Evolutionary conservation across 1,140 invertebrate species (phyloP).

Genomic region (Pseudomyrmex cubaensis): DNA sequence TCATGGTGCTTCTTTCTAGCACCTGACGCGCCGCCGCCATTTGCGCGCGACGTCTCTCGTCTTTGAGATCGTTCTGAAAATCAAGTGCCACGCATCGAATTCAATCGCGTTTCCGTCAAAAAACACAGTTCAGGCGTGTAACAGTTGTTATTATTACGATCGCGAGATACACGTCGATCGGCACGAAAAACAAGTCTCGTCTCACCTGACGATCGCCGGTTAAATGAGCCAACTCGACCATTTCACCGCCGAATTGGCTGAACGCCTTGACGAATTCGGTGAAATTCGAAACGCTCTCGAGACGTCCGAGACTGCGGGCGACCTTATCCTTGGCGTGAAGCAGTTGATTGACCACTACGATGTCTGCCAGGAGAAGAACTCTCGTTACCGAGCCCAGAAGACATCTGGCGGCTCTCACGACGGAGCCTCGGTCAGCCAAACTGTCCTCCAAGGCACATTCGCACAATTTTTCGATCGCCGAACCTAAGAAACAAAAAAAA

Average conservation of each 20-base stretch:
- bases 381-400: constrained; percentile 97
- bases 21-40: constrained; percentile 97
- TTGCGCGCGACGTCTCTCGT: constrained; percentile 97
- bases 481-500: constrained; percentile 86
- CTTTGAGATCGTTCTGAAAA: constrained; percentile 94
- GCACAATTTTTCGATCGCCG: constrained; percentile 95
- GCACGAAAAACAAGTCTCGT: background rate
- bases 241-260: constrained; percentile 98
- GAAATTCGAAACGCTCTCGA: constrained; percentile 98
- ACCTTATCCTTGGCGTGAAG: constrained; percentile 98
- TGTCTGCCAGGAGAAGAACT: constrained; percentile 99
- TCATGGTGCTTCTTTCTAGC: constrained; percentile 98
- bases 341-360: constrained; percentile 98
- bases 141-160: background rate
- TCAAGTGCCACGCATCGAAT: background rate
- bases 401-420: constrained; percentile 96
- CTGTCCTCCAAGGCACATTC: constrained; percentile 90
- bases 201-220: constrained; percentile 88
- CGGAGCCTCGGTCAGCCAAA: constrained; percentile 89
- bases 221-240: constrained; percentile 98
- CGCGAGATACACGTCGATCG: background rate
- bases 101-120: background rate
- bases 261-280: constrained; percentile 99
- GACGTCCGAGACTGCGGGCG: constrained; percentile 91
- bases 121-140: background rate